A percentile compares a stretch with the other conserved stretches of the same genome.
These are phyloP conservation scores for Plebejus anna DNA, from an alignment of 2,888 invertebrate genomes.

Conservation along the genomic window DNA sequence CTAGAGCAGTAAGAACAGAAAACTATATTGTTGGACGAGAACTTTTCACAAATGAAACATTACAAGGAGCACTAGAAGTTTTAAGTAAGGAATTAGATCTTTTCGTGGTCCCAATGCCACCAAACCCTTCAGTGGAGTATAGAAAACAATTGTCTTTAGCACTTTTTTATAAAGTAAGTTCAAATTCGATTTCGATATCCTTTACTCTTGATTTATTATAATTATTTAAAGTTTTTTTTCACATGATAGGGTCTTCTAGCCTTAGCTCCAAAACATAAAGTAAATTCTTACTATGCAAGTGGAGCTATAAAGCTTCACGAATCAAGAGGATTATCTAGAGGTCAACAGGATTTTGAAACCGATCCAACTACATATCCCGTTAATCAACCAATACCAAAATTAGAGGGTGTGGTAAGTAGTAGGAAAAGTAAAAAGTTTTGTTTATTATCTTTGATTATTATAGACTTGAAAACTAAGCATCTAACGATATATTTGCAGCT, in stretches of 20 bases:
- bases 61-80: constrained; percentile 55
- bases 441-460: background rate
- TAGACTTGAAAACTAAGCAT: background rate
- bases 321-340: constrained; percentile 75
- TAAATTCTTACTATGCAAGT: constrained; percentile 10
- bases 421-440: background rate
- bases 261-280: constrained; percentile 20
- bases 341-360: constrained; percentile 79
- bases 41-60: constrained; percentile 56
- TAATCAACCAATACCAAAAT: constrained; percentile 81
- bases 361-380: constrained; percentile 81
- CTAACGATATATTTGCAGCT: constrained; percentile 44
- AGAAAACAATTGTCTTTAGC: constrained; percentile 80
- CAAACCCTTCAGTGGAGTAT: constrained; percentile 80
- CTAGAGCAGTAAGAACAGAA: constrained; percentile 76
- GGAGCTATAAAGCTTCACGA: constrained; percentile 60
- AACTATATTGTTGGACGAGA: constrained; percentile 61
- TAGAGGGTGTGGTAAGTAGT: constrained; percentile 66
- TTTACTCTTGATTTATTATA: background rate
- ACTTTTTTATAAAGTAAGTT: constrained; percentile 82
- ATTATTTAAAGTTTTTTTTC: background rate
- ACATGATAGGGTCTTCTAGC: constrained; percentile 24
- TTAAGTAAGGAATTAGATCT: constrained; percentile 48
- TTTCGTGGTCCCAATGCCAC: constrained; percentile 58
- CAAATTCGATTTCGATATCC: background rate